Percentiles rank a stretch among this genome's conserved stretches.
phyloP scores from a whole-genome alignment of 2,797 vertebrate species.

The Oophaga sylvatica region DNA sequence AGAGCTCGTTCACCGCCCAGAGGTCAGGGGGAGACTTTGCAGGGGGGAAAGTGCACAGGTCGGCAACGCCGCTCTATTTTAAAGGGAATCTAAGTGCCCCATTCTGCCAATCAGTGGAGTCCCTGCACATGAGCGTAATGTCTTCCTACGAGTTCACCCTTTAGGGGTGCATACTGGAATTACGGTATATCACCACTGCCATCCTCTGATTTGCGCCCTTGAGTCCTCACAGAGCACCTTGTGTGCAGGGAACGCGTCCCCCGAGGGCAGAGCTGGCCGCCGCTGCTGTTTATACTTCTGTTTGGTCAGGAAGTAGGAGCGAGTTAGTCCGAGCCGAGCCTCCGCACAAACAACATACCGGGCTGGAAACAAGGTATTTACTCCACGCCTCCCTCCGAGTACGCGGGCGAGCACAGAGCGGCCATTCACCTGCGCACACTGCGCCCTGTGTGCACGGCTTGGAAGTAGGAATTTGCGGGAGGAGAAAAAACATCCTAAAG shows the following conservation, averaged over 20 bases:
- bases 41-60: too few species aligned
- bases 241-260: neutral
- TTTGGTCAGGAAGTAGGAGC: constrained; percentile 29
- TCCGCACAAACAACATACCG: neutral
- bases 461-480: constrained; percentile 41
- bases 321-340: constrained; percentile 1
- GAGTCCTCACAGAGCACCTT: neutral
- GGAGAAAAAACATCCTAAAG: constrained; percentile 62
- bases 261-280: neutral
- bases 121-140: too few species aligned
- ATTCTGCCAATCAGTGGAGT: too few species aligned
- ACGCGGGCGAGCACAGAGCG: constrained; percentile 12
- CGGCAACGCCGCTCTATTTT: too few species aligned
- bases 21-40: too few species aligned
- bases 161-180: too few species aligned
- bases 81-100: too few species aligned
- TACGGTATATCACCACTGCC: too few species aligned
- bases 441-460: constrained; percentile 5
- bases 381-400: neutral
- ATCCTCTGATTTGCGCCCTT: too few species aligned
- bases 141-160: too few species aligned
- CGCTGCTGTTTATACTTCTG: constrained; percentile 3
- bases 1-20: too few species aligned
- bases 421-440: constrained; percentile 31
- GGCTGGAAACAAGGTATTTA: constrained; percentile 35